These are phyloP conservation scores for Eulacestoma nigropectus DNA, from an alignment of 2,113 vertebrate genomes.

Conservation along the genomic window DNA sequence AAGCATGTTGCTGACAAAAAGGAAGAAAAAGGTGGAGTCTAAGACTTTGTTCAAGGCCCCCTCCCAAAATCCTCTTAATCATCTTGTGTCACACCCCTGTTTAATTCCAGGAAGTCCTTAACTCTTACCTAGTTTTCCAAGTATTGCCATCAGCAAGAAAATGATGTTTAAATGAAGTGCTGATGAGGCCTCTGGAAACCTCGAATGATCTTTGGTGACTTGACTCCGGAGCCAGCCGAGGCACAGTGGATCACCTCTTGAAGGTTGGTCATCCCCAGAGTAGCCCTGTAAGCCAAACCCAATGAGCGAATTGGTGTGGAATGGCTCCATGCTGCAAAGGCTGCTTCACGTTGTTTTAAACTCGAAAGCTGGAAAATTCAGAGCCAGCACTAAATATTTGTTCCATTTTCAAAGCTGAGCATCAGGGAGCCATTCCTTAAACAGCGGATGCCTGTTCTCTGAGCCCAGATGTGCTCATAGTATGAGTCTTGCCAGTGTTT, in stretches of 20 bases:
- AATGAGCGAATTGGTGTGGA: not conserved
- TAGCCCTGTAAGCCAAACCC: not conserved
- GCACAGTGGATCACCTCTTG: not conserved
- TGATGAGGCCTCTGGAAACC: not conserved
- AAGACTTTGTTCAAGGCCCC: not conserved
- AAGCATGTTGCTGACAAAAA: not conserved
- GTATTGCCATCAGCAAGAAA: not conserved
- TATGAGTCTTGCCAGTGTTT: not conserved
- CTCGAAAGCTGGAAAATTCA: not conserved
- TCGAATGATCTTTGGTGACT: not conserved
- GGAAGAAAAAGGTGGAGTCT: not conserved
- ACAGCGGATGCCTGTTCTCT: not conserved
- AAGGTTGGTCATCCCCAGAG: not conserved
- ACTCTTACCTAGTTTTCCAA: not conserved
- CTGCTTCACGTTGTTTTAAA: not conserved
- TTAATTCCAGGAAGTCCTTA: not conserved
- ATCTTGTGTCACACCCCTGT: not conserved
- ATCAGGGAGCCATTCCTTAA: conserved; percentile 16
- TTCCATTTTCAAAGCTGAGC: not conserved
- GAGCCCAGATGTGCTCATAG: not conserved
- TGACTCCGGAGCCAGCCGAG: not conserved
- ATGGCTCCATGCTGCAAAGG: not conserved
- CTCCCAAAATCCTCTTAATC: not conserved
- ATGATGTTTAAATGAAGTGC: not conserved
- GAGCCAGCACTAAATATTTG: conserved; percentile 9